phyloP scores from a whole-genome alignment of 2,888 invertebrate genomes.

The Meiosimyza platycephala region DNA sequence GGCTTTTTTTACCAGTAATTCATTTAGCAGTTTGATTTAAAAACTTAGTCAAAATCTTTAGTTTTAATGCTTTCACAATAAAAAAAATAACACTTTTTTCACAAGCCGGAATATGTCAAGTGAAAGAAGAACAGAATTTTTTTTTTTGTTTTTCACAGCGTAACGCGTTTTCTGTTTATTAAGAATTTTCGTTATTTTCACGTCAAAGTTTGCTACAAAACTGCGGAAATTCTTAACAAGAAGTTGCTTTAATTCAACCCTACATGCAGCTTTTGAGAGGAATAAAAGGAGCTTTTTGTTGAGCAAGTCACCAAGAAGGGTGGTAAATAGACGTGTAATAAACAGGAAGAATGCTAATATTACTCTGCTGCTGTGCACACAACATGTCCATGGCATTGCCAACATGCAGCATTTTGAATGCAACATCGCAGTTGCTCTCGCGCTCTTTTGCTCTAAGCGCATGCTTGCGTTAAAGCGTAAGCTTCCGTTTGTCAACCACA shows the following conservation, averaged over 20 bases:
- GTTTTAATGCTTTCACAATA: background rate
- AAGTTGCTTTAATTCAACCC: slow-evolving; percentile 50
- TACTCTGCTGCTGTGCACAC: background rate
- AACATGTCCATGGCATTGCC: slow-evolving; percentile 34
- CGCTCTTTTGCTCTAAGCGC: too few species aligned
- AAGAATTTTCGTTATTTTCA: slow-evolving; percentile 37
- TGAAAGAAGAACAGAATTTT: slow-evolving; percentile 7
- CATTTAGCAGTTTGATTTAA: background rate
- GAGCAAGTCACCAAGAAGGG: slow-evolving; percentile 14
- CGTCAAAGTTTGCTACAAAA: slow-evolving; percentile 59
- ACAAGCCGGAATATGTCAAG: slow-evolving; percentile 26
- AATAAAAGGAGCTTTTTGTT: slow-evolving; percentile 8
- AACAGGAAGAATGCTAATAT: slow-evolving; percentile 19
- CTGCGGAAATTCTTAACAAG: slow-evolving; percentile 51
- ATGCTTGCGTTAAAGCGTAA: too few species aligned
- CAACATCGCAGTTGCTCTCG: too few species aligned
- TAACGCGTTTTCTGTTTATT: slow-evolving; percentile 8
- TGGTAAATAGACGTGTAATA: slow-evolving; percentile 23
- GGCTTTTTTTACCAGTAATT: slow-evolving; percentile 6
- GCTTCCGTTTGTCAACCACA: too few species aligned
- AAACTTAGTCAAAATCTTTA: background rate
- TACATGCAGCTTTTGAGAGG: slow-evolving; percentile 28
- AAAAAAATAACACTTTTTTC: background rate
- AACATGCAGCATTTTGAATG: background rate
- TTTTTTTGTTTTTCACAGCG: slow-evolving; percentile 17